phyloP scores from a whole-genome alignment of 30 jellyfish, hydroid and myxozoan genomes.

The Pseudorhiza aurosa region DNA sequence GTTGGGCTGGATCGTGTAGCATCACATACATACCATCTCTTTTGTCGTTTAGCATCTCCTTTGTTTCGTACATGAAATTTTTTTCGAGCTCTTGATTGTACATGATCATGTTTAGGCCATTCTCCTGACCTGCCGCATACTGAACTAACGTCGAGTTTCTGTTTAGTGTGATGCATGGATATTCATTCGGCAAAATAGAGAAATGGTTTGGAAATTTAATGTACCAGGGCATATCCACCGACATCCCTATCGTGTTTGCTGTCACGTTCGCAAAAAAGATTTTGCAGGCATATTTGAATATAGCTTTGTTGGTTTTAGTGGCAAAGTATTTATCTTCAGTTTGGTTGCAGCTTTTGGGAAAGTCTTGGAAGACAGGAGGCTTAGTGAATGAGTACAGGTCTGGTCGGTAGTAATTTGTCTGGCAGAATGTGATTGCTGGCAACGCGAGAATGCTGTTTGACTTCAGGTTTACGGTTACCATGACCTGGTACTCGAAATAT shows the following conservation, averaged over 20 bases:
- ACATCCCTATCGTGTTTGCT: not conserved
- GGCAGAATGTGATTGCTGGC: slow-evolving; percentile 57
- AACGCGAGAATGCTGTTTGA: not conserved
- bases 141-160: slow-evolving; percentile 19
- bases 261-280: slow-evolving; percentile 11
- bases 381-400: not conserved
- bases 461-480: not conserved
- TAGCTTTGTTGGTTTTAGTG: not conserved
- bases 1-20: not conserved
- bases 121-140: not conserved
- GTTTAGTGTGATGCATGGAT: slow-evolving; percentile 44
- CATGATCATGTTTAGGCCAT: slow-evolving; percentile 45
- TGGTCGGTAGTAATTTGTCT: slow-evolving; percentile 24
- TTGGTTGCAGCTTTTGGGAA: slow-evolving; percentile 43
- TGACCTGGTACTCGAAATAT: not conserved
- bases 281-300: slow-evolving; percentile 13
- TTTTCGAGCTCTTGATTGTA: not conserved
- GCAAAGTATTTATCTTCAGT: slow-evolving; percentile 14
- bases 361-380: not conserved
- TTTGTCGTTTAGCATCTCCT: not conserved
- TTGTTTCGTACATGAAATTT: not conserved
- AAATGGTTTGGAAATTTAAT: slow-evolving; percentile 20
- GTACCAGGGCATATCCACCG: not conserved
- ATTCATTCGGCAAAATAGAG: not conserved
- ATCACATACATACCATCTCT: not conserved